Conservation (phyloP, 2,113 vertebrate species). For the Chelonoidis abingdonii region DNA sequence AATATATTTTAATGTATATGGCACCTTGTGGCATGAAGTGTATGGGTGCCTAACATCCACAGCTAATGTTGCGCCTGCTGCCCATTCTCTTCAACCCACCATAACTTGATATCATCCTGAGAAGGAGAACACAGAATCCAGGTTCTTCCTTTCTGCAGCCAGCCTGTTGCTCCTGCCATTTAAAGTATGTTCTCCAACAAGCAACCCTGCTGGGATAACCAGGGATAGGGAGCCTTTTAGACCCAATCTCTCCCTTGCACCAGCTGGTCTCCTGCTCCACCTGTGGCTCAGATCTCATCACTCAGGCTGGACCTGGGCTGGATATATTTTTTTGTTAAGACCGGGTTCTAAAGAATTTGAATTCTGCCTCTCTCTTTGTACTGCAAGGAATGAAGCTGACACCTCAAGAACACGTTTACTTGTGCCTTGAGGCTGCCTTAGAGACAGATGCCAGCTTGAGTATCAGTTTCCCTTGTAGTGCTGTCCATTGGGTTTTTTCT, state of each 20-base stretch:
- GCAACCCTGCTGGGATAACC: not conserved
- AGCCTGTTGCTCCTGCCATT: constrained; percentile 11
- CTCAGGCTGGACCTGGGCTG: not conserved
- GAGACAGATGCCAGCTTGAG: not conserved
- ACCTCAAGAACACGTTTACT: not conserved
- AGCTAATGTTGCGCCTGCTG: not conserved
- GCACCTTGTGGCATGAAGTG: not conserved
- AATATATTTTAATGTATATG: not conserved
- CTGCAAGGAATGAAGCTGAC: not conserved
- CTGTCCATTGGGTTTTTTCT: not conserved
- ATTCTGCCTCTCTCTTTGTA: not conserved
- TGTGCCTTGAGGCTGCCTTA: not conserved
- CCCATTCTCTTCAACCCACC: not conserved
- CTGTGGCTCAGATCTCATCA: not conserved
- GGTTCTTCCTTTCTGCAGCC: not conserved
- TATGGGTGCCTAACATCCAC: not conserved
- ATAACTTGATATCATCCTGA: not conserved
- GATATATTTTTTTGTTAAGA: not conserved
- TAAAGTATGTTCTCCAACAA: not conserved
- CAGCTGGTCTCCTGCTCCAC: not conserved
- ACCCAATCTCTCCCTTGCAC: not conserved
- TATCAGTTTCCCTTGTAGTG: not conserved
- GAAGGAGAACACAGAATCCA: not conserved
- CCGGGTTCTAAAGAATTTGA: not conserved
- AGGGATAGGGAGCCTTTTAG: not conserved